These are phyloP conservation scores for Drosophila funebris DNA, from an alignment of 1,140 invertebrate genomes.

Conservation along the genomic window DNA sequence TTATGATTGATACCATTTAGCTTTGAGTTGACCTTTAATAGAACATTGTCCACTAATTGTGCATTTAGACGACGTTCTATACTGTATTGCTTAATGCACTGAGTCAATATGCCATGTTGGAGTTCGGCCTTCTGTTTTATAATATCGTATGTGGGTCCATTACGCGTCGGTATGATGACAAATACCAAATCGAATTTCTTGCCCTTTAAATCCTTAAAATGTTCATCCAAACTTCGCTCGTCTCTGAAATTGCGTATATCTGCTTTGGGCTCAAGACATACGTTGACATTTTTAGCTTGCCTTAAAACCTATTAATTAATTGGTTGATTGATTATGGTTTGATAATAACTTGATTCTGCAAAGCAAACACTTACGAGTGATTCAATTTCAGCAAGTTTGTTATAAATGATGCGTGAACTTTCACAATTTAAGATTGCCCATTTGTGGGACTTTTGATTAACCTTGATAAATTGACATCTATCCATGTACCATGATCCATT, in stretches of 20 bases:
- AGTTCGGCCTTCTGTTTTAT: constrained; percentile 92
- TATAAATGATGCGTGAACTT: constrained; percentile 7
- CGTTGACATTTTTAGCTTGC: constrained; percentile 10
- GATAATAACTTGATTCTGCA: neutral
- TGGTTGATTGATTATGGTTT: neutral
- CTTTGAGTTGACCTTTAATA: constrained; percentile 93
- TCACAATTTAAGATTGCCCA: constrained; percentile 60
- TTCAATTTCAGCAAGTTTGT: constrained; percentile 23
- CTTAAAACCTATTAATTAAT: neutral
- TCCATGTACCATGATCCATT: constrained; percentile 71
- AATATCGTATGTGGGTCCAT: constrained; percentile 84
- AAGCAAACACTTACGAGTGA: neutral
- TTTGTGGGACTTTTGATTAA: constrained; percentile 49
- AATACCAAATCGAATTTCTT: constrained; percentile 68
- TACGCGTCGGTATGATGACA: constrained; percentile 85
- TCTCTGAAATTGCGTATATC: constrained; percentile 40
- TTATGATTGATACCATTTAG: constrained; percentile 92
- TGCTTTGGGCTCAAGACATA: constrained; percentile 30
- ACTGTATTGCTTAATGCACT: constrained; percentile 90
- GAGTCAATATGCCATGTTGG: constrained; percentile 90
- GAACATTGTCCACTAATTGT: constrained; percentile 88
- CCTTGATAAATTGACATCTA: constrained; percentile 30
- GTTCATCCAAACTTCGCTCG: constrained; percentile 33
- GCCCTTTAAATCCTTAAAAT: constrained; percentile 50
- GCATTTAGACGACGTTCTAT: constrained; percentile 59